phyloP scores from a whole-genome alignment of 1,140 invertebrate genomes.

The Pogonomyrmex barbatus region DNA sequence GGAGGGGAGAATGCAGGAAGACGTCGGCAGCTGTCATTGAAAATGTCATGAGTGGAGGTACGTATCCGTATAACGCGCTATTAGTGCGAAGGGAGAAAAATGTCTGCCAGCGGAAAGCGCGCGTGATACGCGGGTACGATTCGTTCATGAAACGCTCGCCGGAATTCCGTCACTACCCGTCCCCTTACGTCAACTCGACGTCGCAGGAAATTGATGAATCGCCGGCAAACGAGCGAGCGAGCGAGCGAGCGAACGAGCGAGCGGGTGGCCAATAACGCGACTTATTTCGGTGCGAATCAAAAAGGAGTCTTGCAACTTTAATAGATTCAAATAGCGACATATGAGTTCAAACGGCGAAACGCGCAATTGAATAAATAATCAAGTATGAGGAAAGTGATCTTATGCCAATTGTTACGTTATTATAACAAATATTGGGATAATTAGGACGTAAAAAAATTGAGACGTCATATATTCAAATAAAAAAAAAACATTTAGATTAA shows the following conservation, averaged over 20 bases:
- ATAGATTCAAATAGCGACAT: not conserved
- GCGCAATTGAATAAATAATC: not conserved
- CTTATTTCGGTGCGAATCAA: not conserved
- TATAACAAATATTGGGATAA: not conserved
- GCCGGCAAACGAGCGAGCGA: not conserved
- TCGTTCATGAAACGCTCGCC: constrained; percentile 37
- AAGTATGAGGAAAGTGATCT: not conserved
- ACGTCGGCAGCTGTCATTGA: constrained; percentile 9
- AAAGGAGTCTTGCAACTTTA: not conserved
- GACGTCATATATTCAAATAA: not conserved
- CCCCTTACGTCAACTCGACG: constrained; percentile 38
- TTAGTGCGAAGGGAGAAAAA: constrained; percentile 18
- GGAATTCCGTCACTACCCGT: constrained; percentile 38
- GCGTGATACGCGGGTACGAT: not conserved
- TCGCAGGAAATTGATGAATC: constrained; percentile 58
- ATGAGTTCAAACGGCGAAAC: not conserved
- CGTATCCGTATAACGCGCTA: constrained; percentile 17
- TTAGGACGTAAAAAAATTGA: not conserved
- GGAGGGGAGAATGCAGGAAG: not conserved
- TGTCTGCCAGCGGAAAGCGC: not conserved
- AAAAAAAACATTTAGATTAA: too few species aligned
- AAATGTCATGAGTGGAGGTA: constrained; percentile 25
- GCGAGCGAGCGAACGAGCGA: not conserved
- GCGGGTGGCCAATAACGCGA: not conserved
- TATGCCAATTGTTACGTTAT: not conserved